Evolutionary conservation across 2,888 invertebrate genomes (phyloP), one percentile per base, ranked within the genome.

Genomic region (Microctonus aethiopoides): DNA sequence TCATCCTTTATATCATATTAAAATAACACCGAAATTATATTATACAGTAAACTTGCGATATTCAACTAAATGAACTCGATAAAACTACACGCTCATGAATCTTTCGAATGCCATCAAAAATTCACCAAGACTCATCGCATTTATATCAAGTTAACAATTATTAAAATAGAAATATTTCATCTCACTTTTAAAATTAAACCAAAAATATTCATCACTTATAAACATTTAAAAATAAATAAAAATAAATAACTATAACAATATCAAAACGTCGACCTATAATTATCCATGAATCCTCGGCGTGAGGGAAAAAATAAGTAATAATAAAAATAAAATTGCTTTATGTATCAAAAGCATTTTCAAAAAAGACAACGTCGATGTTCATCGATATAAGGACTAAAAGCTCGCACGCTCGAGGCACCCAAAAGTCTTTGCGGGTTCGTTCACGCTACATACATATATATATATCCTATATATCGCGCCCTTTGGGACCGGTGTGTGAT

Each of bases 361-460:
- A 29, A 34, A n/a, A 54, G 46, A 39, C 26, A 5, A 46, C 46
- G 26, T 51, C n/a, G 41, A 29, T 51, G 29, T 26, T 46, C n/a
- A 62, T 46, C 46, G 56, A 65, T 65, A 65, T 29, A 54, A 56
- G 65, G 51, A 46, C 32, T 57, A 54, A 64, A 52, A 51, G 59
- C 59, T 63, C 34, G 61, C 36, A n/a, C 36, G 16, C 63, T 46
- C 13, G 32, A 70, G 71, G 73, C 68, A 67, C 64, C 63, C 63
- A 60, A 74, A 72, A 72, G 74, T 77, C 71, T 79, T 65, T 59
- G 56, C 75, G 69, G 74, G 77, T 77, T 77, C 78, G 76, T 74
- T 77, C 79, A 39, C n/a, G 39, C n/a, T 39, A 36, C 36, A n/a
- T 2, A 46, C 16, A 16, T 46, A 46, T 46, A 46, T 46, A 46